phyloP scores from a whole-genome alignment of 2,888 invertebrate genomes.

The Ceraclea dissimilis region DNA sequence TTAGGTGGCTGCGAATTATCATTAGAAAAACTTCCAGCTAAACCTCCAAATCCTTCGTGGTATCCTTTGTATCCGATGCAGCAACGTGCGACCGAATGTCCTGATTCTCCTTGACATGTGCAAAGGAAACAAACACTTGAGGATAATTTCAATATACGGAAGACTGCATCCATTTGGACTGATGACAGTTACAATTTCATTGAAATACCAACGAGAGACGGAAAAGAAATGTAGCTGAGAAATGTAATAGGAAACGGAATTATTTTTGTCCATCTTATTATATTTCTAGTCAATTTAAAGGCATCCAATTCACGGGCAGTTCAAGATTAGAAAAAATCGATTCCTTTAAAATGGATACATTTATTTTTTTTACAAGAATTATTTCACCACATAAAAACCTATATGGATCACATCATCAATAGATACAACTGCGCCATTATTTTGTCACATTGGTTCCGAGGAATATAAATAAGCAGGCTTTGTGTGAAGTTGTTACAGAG shows the following conservation, averaged over 20 bases:
- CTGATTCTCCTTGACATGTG: constrained; percentile 38
- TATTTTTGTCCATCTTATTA: too few species aligned
- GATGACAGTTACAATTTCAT: not conserved
- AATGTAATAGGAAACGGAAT: too few species aligned
- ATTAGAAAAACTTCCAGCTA: constrained; percentile 71
- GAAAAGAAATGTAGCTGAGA: not conserved
- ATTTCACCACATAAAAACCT: too few species aligned
- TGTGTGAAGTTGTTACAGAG: too few species aligned
- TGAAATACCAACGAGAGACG: not conserved
- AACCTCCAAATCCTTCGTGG: constrained; percentile 80
- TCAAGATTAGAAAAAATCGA: not conserved
- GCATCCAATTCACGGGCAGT: not conserved
- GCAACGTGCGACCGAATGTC: constrained; percentile 35
- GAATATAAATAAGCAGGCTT: too few species aligned
- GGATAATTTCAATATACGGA: not conserved
- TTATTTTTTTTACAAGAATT: too few species aligned
- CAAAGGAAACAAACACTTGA: constrained; percentile 3
- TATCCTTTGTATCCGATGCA: constrained; percentile 79
- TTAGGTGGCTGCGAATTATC: constrained; percentile 83
- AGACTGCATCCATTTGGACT: not conserved
- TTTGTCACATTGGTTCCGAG: too few species aligned
- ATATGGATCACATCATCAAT: too few species aligned
- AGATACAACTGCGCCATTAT: too few species aligned
- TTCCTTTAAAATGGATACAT: not conserved
- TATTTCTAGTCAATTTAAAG: too few species aligned